Evolutionary conservation across 2,888 invertebrate genomes (phyloP).

Genomic region (Drosophila pseudotakahashii): DNA sequence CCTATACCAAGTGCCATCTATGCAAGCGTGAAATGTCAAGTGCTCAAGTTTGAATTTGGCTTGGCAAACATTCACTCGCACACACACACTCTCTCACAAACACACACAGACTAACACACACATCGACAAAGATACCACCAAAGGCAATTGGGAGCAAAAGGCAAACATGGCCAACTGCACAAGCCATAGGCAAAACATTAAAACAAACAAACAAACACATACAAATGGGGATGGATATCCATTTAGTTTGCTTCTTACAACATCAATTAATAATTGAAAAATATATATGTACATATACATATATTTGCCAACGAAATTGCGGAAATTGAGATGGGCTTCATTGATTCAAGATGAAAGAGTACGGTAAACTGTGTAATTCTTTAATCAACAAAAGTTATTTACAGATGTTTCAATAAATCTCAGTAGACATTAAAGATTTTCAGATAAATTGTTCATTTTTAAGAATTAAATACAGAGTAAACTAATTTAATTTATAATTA

Average conservation of each 20-base stretch:
- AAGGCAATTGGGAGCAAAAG: conserved; percentile 36
- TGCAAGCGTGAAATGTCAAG: conserved; percentile 71
- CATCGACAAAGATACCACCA: conserved; percentile 8
- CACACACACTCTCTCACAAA: conserved; percentile 1
- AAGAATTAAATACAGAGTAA: no score
- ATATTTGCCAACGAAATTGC: conserved; percentile 18
- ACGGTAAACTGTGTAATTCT: conserved; percentile 21
- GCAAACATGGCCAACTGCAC: conserved; percentile 41
- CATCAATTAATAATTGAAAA: conserved; percentile 60
- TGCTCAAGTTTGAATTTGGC: conserved; percentile 58
- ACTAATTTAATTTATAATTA: no score
- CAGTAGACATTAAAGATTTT: no score
- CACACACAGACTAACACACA: conserved; percentile 24
- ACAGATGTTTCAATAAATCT: neutral
- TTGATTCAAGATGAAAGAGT: conserved; percentile 6
- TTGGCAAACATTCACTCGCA: conserved; percentile 48
- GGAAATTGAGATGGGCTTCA: conserved; percentile 1
- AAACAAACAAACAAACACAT: conserved; percentile 11
- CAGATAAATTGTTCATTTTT: no score
- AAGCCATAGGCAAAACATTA: conserved; percentile 38
- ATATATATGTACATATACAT: conserved; percentile 7
- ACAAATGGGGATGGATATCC: conserved; percentile 4
- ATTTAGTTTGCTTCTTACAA: conserved; percentile 26
- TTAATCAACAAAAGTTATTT: conserved; percentile 30
- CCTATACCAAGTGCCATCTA: conserved; percentile 47